Evolutionary conservation across 2,113 vertebrate species (phyloP).

Genomic region (Nyctereutes procyonoides): DNA sequence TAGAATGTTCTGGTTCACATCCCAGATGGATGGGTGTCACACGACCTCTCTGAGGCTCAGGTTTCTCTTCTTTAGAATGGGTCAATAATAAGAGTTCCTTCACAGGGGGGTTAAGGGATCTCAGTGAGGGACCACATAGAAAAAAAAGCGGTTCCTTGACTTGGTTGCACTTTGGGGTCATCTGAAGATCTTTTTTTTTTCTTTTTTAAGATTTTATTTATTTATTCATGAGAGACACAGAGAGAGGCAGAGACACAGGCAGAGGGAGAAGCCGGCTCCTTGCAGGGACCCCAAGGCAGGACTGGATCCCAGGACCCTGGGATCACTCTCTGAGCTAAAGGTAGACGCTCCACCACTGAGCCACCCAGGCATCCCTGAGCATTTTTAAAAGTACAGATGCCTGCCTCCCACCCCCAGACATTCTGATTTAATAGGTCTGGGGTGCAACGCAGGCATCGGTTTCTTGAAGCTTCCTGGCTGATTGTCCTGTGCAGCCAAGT

Average conservation of each 20-base stretch:
- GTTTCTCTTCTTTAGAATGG: not conserved
- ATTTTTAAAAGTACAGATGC: no score
- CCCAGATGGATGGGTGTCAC: not conserved
- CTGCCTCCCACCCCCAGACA: not conserved
- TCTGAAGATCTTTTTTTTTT: not conserved
- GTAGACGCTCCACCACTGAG: no score
- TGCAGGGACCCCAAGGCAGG: no score
- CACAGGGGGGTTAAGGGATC: accelerated
- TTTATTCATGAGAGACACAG: no score
- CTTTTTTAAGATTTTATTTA: no score
- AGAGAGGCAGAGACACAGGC: no score
- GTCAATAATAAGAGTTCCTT: not conserved
- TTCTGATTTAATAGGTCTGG: not conserved
- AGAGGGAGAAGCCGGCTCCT: no score
- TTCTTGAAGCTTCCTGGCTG: not conserved
- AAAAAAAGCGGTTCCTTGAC: no score
- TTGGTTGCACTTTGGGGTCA: not conserved
- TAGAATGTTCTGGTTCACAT: conserved; percentile 30
- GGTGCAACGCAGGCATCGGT: accelerated
- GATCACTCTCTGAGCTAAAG: no score
- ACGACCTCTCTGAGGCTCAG: not conserved
- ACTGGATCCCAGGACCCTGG: no score
- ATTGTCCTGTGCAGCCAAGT: not conserved
- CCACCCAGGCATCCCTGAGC: no score
- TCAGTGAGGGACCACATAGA: accelerated